These are phyloP conservation scores for Yponomeuta cagnagella DNA, from an alignment of 2,888 invertebrate species.

Conservation along the genomic window DNA sequence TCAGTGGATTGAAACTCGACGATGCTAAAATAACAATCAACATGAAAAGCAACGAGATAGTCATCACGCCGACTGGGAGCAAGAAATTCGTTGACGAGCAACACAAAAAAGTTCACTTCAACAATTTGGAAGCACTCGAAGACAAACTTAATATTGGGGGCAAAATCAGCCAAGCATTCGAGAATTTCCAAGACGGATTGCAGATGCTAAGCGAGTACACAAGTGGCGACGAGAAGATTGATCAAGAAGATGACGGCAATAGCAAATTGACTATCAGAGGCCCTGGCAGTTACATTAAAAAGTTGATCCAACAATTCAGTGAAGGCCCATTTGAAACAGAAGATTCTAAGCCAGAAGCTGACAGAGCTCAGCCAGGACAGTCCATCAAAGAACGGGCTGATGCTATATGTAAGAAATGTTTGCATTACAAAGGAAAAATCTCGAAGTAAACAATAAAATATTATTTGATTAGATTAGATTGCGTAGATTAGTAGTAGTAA, in stretches of 20 bases:
- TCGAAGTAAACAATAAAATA: constrained; percentile 39
- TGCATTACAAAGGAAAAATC: constrained; percentile 67
- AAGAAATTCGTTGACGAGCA: constrained; percentile 38
- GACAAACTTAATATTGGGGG: constrained; percentile 57
- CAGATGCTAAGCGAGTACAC: constrained; percentile 47
- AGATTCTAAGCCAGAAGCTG: constrained; percentile 56
- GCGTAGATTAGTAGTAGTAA: background rate
- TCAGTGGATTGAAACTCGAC: constrained; percentile 50
- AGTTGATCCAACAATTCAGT: constrained; percentile 68
- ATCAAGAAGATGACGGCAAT: constrained; percentile 30
- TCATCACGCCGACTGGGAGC: constrained; percentile 57
- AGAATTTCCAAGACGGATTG: constrained; percentile 59
- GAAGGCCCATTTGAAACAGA: constrained; percentile 62
- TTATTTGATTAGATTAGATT: background rate
- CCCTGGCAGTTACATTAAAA: constrained; percentile 67
- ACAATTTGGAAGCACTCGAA: constrained; percentile 35
- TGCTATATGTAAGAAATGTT: constrained; percentile 69
- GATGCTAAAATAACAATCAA: constrained; percentile 63
- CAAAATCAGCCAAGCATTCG: constrained; percentile 51
- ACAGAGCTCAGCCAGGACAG: constrained; percentile 48
- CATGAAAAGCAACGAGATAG: constrained; percentile 59
- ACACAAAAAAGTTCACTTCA: constrained; percentile 38
- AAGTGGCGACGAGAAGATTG: constrained; percentile 35
- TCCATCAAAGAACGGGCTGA: constrained; percentile 63
- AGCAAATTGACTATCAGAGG: constrained; percentile 60